Base-by-base conservation (phyloP, 2,113 vertebrate genomes). In the Aix galericulata region DNA sequence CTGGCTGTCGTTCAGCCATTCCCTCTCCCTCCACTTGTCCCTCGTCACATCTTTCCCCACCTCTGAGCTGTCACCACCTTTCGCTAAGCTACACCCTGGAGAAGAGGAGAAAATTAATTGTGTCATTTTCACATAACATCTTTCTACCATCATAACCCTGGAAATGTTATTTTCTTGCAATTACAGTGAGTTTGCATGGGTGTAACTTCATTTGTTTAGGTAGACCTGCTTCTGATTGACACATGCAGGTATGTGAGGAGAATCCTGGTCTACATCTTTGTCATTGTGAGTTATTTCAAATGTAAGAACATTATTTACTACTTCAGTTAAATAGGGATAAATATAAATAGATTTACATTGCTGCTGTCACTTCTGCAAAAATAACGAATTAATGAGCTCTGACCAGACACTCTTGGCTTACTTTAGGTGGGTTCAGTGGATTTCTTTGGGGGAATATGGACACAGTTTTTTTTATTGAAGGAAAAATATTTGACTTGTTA, bases 21-120 rank as follows among this genome's bases (percentile, higher is more conserved):
- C 29, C 46, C 82, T 60, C 72, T 89, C 46, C 17, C 9, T 76
- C 42, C n/a, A 23, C 31, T 59, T 76, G 48, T 79, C 58, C 81
- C 56, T 83, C 0, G 0, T 64, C 80, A 81, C 72, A 31, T 59
- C 52, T 95, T 82, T 52, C 89, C 63, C 67, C 72, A 63, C 63
- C 55, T 73, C 95, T 92, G 48, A 94, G 91, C 87, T 97, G 96
- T 96, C 96, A 96, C 9, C 87, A 76, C 50, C 67, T 95, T 95
- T 94, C 22, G n/a, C 34, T 74, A 69, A 85, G 50, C 40, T 88
- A 55, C 8, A 7, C 32, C 20, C 55, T 12, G 64, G 14, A 82
- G n/a, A 85, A 82, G n/a, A 89, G 67, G 87, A 95, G 89, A 95
- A 95, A 96, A 97, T 95, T 89, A 95, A 80, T 91, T 76, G 59